These are phyloP conservation scores for Oreochromis niloticus DNA, from an alignment of 2,113 vertebrate species.

Conservation along the genomic window DNA sequence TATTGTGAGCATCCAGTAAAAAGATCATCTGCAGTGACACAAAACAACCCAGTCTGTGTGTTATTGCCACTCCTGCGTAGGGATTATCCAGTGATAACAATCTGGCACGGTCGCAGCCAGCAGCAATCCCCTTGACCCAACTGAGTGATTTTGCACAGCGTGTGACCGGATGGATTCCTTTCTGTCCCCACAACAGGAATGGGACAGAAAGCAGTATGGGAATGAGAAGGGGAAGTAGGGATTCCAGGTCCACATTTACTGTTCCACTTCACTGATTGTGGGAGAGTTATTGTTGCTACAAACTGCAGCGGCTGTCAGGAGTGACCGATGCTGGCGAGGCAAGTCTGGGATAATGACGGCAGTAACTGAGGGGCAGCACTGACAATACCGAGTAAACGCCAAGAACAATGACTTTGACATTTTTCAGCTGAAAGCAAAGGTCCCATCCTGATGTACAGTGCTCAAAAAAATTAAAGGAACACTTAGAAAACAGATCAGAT, in stretches of 20 bases:
- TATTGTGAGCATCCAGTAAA: background rate
- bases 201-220: slow-evolving; percentile 36
- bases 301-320: background rate
- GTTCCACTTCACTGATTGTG: slow-evolving; percentile 52
- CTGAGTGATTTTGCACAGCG: slow-evolving; percentile 51
- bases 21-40: background rate
- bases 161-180: slow-evolving; percentile 68
- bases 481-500: background rate
- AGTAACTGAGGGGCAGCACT: background rate
- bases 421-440: background rate
- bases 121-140: slow-evolving; percentile 30
- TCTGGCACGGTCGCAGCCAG: slow-evolving; percentile 26
- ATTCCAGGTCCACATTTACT: slow-evolving; percentile 42
- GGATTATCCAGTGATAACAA: slow-evolving; percentile 65
- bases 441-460: background rate
- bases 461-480: background rate
- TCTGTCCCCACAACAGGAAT: slow-evolving; percentile 54
- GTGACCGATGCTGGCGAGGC: background rate
- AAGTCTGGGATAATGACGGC: background rate
- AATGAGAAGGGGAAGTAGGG: slow-evolving; percentile 55
- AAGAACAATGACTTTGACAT: background rate
- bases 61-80: slow-evolving; percentile 18
- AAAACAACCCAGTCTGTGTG: slow-evolving; percentile 5
- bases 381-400: background rate
- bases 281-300: slow-evolving; percentile 60